Conservation (phyloP, 2,888 invertebrate species). For the Lypha dubia region DNA sequence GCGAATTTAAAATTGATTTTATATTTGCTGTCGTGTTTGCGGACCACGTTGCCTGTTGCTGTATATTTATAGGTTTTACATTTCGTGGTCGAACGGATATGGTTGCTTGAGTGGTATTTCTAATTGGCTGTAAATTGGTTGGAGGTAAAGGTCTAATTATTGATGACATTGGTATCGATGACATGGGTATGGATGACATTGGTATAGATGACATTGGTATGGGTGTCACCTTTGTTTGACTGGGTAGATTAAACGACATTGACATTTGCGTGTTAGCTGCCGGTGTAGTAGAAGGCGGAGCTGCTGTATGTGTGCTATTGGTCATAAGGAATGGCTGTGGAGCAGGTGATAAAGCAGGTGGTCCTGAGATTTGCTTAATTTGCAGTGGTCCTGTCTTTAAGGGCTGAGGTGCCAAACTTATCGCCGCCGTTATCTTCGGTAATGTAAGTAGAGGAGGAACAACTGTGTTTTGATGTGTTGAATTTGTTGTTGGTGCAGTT, state of each 20-base stretch:
- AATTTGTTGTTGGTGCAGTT: conserved; percentile 28
- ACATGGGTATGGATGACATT: conserved; percentile 39
- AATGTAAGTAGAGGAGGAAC: conserved; percentile 8
- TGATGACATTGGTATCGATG: conserved; percentile 21
- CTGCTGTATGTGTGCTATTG: neutral
- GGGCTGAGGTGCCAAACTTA: conserved; percentile 70
- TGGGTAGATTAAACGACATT: conserved; percentile 39
- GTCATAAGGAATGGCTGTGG: neutral
- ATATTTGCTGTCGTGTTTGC: neutral
- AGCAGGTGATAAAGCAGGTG: conserved; percentile 10
- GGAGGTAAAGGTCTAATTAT: neutral
- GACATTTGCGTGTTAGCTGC: neutral
- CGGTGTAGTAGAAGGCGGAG: neutral
- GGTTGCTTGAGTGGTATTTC: neutral
- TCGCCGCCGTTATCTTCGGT: conserved; percentile 71
- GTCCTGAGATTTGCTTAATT: conserved; percentile 57
- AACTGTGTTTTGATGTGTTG: conserved; percentile 3
- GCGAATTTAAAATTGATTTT: neutral
- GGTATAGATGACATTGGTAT: conserved; percentile 26
- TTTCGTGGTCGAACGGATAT: conserved; percentile 10
- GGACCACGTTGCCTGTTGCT: neutral
- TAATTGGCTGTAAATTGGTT: neutral
- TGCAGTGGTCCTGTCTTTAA: conserved; percentile 41
- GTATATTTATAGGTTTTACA: neutral
- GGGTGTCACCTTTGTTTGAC: conserved; percentile 35